Base-by-base conservation (phyloP, 2,113 vertebrate species). In the Bujurquina vittata region DNA sequence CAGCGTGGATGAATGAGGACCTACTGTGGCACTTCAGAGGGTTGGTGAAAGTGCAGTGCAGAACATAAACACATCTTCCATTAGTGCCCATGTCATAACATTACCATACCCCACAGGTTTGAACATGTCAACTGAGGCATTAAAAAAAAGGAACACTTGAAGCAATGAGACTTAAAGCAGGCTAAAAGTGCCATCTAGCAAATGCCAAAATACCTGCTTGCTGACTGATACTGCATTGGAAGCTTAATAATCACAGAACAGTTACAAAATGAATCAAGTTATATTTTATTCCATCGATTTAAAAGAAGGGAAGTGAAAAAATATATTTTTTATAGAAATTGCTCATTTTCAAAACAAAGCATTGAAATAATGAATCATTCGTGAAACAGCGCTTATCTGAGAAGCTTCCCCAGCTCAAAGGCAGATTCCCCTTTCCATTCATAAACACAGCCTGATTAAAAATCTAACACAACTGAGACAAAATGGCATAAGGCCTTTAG, bases 221-320 rank as follows among this genome's bases (percentile, higher is more conserved):
- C 10, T 52, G 17, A 52, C 43, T 52, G 65, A 72, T 43, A 5
- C 56, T 72, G 43, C 23, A 17, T 14, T 52, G 65, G 43, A 29
- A 69, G 22, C 33, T 2, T n/a, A 61, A 9, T 69, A 54, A 72
- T 11, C 26, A 20, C 65, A 69, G 17, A 52, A 26, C 10, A 76
- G 18, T 22, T 1, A 75, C 17, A 7, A 35, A 3, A 29, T 10
- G 49, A 20, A 61, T 26, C 4, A 59, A 63, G 20, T 52, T 31
- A 72, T 33, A 0, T 74, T 83, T 79, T 81, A 87, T 85, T 85
- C 11, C 58, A 23, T 1, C 6, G 62, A 73, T 84, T 77, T 43
- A 65, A 75, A 73, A 77, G 7, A 7, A 20, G n/a, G 52, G 40
- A 73, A 74, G 74, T 84, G 69, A 29, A 87, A 85, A 43, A 74